Evolutionary conservation across 2,797 vertebrate genomes (phyloP).

Genomic region (Sebastes cheni): DNA sequence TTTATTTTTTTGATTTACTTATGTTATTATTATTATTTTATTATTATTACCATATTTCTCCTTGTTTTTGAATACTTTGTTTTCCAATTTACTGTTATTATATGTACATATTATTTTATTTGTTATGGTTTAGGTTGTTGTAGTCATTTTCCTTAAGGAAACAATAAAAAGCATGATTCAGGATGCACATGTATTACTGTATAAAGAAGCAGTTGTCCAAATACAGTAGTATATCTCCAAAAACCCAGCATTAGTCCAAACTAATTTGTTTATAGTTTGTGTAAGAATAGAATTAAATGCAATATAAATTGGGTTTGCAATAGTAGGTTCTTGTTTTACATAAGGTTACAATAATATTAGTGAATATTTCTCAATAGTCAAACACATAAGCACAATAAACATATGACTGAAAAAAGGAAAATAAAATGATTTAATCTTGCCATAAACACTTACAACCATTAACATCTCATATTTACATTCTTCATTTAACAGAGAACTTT

Average conservation of each 20-base stretch:
- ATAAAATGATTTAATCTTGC: not conserved
- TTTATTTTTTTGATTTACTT: too few species aligned
- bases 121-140: too few species aligned
- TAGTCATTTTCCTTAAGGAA: too few species aligned
- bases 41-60: too few species aligned
- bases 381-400: not conserved
- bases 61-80: too few species aligned
- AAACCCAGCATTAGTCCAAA: not conserved
- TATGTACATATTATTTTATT: too few species aligned
- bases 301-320: not conserved
- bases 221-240: not conserved
- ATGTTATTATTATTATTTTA: too few species aligned
- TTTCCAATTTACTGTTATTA: too few species aligned
- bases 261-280: not conserved
- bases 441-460: not conserved
- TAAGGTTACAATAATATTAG: not conserved
- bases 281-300: not conserved
- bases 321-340: not conserved
- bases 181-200: not conserved
- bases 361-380: not conserved
- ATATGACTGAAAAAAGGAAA: not conserved
- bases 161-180: too few species aligned
- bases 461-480: slow-evolving; percentile 8
- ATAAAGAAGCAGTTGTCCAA: not conserved
- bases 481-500: slow-evolving; percentile 23